phyloP scores from a whole-genome alignment of 2,113 vertebrate species.

The Falco punctatus region DNA sequence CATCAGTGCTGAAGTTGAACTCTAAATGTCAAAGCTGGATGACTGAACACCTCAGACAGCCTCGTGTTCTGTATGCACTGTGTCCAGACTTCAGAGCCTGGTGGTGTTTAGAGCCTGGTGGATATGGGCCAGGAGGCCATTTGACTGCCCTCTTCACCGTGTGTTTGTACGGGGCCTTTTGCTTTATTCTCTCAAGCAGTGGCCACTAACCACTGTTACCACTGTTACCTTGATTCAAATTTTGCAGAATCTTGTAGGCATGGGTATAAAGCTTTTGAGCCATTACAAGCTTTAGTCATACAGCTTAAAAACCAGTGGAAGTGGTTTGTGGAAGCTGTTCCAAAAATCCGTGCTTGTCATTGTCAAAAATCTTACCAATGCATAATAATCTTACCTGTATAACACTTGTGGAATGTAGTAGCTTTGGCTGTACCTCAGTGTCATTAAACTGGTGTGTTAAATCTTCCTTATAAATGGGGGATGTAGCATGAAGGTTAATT shows the following conservation, averaged over 20 bases:
- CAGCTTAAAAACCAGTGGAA: background rate
- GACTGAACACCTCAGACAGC: background rate
- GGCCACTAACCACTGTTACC: background rate
- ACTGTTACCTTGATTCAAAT: too few species aligned
- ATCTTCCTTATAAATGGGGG: background rate
- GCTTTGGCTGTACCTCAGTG: background rate
- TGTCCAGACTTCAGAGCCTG: background rate
- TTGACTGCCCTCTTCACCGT: background rate
- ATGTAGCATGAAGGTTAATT: background rate
- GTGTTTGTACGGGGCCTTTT: background rate
- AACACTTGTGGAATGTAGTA: background rate
- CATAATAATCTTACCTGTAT: background rate
- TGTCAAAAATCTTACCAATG: background rate
- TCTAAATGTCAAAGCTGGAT: background rate
- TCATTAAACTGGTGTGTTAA: background rate
- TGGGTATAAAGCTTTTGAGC: background rate
- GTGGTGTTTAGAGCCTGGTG: background rate
- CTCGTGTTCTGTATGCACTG: accelerated
- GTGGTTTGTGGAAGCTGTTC: background rate
- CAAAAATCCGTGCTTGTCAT: background rate
- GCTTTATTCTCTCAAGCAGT: background rate
- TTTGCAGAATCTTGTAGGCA: background rate
- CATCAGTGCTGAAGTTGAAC: background rate
- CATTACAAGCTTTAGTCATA: background rate
- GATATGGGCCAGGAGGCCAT: background rate